These are phyloP conservation scores for Brachypodius melanocephalos DNA, from an alignment of 2,113 vertebrate genomes.

Conservation along the genomic window DNA sequence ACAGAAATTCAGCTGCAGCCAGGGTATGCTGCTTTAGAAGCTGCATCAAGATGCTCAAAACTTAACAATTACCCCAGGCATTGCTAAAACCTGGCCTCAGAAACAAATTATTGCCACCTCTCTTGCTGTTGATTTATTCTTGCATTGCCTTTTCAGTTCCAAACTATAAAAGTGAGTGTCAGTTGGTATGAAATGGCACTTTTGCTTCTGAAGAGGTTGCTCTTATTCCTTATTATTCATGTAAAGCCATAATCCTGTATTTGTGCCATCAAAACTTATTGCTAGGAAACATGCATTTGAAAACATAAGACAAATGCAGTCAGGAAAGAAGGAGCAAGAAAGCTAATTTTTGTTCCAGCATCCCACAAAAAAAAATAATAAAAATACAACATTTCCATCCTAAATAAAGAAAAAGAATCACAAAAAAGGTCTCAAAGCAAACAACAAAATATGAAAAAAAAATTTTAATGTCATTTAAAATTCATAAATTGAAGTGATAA, in stretches of 20 bases:
- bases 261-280: neutral
- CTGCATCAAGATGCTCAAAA: neutral
- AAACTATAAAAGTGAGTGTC: neutral
- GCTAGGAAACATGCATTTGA: neutral
- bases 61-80: neutral
- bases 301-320: neutral
- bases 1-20: neutral
- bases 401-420: neutral
- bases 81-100: neutral
- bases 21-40: neutral
- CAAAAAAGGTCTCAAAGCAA: neutral
- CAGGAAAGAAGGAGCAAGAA: neutral
- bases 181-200: neutral
- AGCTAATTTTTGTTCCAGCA: neutral
- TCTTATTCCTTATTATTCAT: neutral
- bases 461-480: neutral
- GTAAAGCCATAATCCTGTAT: conserved; percentile 11
- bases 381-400: fast-evolving
- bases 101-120: neutral
- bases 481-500: neutral
- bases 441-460: fast-evolving
- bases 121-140: neutral
- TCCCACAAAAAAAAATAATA: neutral
- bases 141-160: neutral
- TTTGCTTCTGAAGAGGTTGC: neutral